phyloP scores from a whole-genome alignment of 2,797 vertebrate species.

The Spizella passerina region DNA sequence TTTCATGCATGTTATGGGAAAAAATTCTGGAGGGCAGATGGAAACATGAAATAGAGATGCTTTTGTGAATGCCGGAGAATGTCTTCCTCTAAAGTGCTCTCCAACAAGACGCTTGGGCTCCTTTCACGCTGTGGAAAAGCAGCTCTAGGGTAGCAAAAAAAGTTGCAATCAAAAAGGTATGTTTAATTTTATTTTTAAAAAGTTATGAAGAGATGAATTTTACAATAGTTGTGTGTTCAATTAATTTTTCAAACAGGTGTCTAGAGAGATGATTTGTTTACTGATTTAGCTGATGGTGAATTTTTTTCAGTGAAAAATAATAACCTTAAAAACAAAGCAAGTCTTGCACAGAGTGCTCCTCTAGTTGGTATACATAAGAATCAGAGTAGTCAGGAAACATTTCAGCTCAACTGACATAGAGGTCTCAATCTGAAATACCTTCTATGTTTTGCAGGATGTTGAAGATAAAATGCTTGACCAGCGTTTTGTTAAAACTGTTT shows the following conservation, averaged over 20 bases:
- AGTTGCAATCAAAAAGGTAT: neutral
- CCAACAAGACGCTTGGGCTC: neutral
- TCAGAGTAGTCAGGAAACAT: neutral
- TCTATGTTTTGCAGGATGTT: neutral
- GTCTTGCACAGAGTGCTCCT: neutral
- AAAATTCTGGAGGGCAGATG: slow-evolving; percentile 22
- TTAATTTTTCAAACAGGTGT: neutral
- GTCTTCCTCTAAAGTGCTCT: neutral
- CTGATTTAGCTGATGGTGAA: neutral
- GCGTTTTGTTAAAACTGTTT: neutral
- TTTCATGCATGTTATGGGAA: neutral
- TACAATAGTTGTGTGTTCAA: neutral
- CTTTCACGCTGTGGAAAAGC: neutral
- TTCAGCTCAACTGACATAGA: neutral
- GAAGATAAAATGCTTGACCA: neutral
- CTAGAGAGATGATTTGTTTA: neutral
- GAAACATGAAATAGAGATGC: neutral
- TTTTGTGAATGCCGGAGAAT: neutral
- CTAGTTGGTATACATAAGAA: neutral
- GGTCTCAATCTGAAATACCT: neutral
- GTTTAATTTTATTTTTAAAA: slow-evolving; percentile 33
- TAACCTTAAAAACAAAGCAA: neutral
- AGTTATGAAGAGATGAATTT: neutral
- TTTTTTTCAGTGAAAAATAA: neutral
- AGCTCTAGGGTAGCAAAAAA: slow-evolving; percentile 7